phyloP scores from a whole-genome alignment of 2,113 vertebrate genomes.

The Crotophaga sulcirostris region DNA sequence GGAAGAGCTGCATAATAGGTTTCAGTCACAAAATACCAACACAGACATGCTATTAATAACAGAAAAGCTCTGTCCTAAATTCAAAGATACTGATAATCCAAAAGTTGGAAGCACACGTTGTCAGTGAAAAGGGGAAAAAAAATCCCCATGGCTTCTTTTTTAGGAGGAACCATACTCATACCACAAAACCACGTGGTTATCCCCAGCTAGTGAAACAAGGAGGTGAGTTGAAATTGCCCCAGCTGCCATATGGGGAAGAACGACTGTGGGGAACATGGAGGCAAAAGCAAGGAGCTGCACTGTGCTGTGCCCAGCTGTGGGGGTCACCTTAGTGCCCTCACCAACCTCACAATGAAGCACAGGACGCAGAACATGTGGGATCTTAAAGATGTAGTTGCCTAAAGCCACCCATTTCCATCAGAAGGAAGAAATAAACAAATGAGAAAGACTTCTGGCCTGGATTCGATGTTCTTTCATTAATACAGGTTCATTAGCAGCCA shows the following conservation, averaged over 20 bases:
- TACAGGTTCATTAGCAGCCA: background rate
- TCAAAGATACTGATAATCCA: background rate
- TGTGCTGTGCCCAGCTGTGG: fast-evolving
- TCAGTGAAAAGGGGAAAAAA: background rate
- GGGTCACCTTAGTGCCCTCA: background rate
- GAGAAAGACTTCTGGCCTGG: background rate
- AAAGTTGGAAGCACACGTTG: background rate
- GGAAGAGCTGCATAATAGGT: background rate
- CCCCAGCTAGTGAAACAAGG: background rate
- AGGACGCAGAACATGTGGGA: background rate
- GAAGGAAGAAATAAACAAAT: background rate
- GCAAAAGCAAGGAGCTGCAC: background rate
- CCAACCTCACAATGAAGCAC: background rate
- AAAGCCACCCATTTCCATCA: background rate
- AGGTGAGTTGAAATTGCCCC: background rate
- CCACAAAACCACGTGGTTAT: background rate
- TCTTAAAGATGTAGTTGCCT: background rate
- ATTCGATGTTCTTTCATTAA: background rate
- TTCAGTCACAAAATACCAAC: background rate
- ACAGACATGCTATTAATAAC: background rate
- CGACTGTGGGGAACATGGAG: fast-evolving
- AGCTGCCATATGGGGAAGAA: background rate
- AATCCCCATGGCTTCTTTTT: background rate
- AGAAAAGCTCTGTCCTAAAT: background rate
- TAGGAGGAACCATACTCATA: background rate